A percentile compares a stretch with the other conserved stretches of the same genome.
Evolutionary conservation across 2,888 invertebrate species (phyloP).

Genomic region (Sminthurinus aureus): DNA sequence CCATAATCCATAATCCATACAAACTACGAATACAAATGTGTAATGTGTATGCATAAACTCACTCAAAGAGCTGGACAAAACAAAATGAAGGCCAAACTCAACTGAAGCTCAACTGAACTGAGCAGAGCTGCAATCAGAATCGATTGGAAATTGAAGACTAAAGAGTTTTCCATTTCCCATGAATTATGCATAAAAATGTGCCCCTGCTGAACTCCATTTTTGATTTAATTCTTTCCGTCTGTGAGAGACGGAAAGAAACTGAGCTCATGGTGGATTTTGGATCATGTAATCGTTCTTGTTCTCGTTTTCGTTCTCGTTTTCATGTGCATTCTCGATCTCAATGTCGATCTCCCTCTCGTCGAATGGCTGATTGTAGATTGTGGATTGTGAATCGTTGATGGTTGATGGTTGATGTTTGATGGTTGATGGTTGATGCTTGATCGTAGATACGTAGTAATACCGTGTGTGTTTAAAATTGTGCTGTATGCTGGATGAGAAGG

Average conservation of each 20-base stretch:
- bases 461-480: constrained; percentile 10
- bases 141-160: not conserved
- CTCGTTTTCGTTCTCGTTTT: too few species aligned
- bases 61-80: not conserved
- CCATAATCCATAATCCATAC: too few species aligned
- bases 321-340: not conserved
- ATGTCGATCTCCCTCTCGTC: too few species aligned
- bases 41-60: too few species aligned
- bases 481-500: constrained; percentile 8
- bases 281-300: too few species aligned
- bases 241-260: too few species aligned
- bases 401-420: not conserved
- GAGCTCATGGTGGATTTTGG: too few species aligned
- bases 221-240: not conserved
- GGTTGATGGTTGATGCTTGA: not conserved
- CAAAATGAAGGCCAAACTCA: not conserved
- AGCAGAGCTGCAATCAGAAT: not conserved
- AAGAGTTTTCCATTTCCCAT: not conserved
- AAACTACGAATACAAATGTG: too few species aligned
- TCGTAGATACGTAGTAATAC: not conserved
- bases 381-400: too few species aligned
- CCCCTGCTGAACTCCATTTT: constrained; percentile 15
- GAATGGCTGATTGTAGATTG: not conserved
- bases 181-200: constrained; percentile 7
- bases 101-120: not conserved